Conservation (phyloP, 2,888 invertebrate species). For the Drepanosiphum platanoidis region DNA sequence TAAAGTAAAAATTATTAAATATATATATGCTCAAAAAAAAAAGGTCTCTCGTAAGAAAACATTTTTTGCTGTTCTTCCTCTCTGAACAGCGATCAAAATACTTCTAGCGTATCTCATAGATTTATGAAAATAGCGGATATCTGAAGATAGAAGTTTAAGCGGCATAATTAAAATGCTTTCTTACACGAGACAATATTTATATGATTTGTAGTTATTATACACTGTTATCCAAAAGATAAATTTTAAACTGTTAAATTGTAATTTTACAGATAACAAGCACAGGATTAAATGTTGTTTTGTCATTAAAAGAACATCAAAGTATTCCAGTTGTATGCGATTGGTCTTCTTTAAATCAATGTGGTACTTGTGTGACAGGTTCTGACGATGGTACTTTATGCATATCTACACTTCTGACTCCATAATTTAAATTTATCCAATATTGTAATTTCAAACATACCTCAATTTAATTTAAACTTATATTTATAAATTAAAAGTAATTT, state of each 20-base stretch:
- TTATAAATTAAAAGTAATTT: conserved; percentile 22
- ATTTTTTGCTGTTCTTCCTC: no score
- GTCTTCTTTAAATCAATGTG: conserved; percentile 72
- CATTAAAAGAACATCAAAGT: conserved; percentile 70
- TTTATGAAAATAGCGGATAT: no score
- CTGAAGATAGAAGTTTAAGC: no score
- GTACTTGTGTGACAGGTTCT: conserved; percentile 72
- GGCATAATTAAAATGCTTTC: no score
- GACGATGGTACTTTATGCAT: conserved; percentile 72
- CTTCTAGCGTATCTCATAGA: no score
- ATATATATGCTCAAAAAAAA: neutral
- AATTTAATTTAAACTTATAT: conserved; percentile 15
- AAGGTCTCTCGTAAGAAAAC: neutral
- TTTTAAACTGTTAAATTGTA: neutral
- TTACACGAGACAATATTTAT: no score
- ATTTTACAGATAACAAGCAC: conserved; percentile 67
- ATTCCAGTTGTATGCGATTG: conserved; percentile 72
- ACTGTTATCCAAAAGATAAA: no score
- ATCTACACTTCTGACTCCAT: conserved; percentile 71
- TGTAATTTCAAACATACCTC: neutral
- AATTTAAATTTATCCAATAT: conserved; percentile 63
- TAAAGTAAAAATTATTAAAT: conserved; percentile 65
- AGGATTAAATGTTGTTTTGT: conserved; percentile 68
- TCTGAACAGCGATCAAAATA: no score
- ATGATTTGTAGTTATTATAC: no score